These are phyloP conservation scores for Bibio marci DNA, from an alignment of 2,888 invertebrate species.

Conservation along the genomic window DNA sequence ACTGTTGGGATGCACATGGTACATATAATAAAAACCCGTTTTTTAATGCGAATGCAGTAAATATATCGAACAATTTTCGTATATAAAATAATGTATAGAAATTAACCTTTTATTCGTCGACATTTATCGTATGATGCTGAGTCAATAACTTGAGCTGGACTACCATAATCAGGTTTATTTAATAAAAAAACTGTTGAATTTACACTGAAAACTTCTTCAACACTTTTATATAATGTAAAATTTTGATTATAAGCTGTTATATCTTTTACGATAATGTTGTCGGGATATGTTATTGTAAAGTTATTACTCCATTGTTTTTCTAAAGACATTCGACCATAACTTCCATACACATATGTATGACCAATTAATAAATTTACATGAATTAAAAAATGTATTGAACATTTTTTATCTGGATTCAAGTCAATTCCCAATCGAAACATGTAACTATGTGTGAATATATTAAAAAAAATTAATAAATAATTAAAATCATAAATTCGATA, in stretches of 20 bases:
- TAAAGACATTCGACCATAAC: slow-evolving; percentile 42
- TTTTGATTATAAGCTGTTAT: slow-evolving; percentile 29
- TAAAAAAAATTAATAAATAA: too few species aligned
- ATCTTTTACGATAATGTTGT: slow-evolving; percentile 46
- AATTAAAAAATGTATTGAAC: slow-evolving; percentile 44
- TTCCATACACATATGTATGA: slow-evolving; percentile 37
- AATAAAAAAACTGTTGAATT: slow-evolving; percentile 59
- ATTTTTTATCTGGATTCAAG: slow-evolving; percentile 46
- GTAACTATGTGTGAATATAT: too few species aligned
- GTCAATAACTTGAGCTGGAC: slow-evolving; percentile 49
- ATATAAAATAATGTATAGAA: too few species aligned
- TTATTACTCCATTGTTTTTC: slow-evolving; percentile 55
- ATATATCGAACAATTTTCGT: too few species aligned
- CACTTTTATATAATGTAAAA: slow-evolving; percentile 22
- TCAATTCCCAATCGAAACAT: slow-evolving; percentile 64
- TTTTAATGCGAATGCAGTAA: too few species aligned
- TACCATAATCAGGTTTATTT: slow-evolving; percentile 64
- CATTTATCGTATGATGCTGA: too few species aligned
- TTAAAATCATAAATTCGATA: too few species aligned
- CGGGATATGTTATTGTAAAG: slow-evolving; percentile 46
- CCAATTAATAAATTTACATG: slow-evolving; percentile 60
- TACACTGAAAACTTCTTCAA: slow-evolving; percentile 45
- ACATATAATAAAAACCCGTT: too few species aligned
- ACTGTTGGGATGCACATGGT: too few species aligned
- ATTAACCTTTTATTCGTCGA: too few species aligned